Conservation (phyloP, 2,113 vertebrate species). For the Chionodraco myersi region DNA sequence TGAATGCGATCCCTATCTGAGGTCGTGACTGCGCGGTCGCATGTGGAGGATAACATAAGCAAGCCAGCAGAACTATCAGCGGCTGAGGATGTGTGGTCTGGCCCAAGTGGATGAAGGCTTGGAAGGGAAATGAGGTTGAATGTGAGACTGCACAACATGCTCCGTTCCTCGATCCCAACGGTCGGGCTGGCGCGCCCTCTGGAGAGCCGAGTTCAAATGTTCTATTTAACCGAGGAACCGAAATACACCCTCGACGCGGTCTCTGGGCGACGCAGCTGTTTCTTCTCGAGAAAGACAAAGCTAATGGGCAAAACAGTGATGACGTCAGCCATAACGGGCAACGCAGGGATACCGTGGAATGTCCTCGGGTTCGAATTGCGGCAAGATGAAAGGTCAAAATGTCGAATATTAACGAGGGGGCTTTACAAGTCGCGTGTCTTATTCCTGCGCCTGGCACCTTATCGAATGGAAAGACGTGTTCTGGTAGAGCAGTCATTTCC, state of each 20-base stretch:
- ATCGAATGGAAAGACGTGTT: slow-evolving; percentile 21
- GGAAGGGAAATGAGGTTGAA: slow-evolving; percentile 74
- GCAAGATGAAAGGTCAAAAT: slow-evolving; percentile 26
- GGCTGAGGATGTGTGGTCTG: slow-evolving; percentile 77
- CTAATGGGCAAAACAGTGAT: slow-evolving; percentile 53
- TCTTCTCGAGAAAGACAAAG: slow-evolving; percentile 64
- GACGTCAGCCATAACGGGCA: slow-evolving; percentile 51
- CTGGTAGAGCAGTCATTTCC: slow-evolving; percentile 38
- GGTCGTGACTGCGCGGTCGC: slow-evolving; percentile 67
- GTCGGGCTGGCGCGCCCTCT: slow-evolving; percentile 56
- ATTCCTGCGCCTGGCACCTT: slow-evolving; percentile 26
- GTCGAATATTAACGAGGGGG: slow-evolving; percentile 4
- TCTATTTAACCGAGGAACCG: slow-evolving; percentile 58
- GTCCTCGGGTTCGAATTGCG: slow-evolving; percentile 36
- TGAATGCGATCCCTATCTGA: slow-evolving; percentile 77
- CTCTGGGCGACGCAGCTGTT: slow-evolving; percentile 63
- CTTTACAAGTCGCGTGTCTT: slow-evolving; percentile 8
- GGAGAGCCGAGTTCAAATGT: slow-evolving; percentile 66
- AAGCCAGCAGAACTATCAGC: slow-evolving; percentile 69
- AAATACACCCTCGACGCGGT: slow-evolving; percentile 59
- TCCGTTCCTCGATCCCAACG: slow-evolving; percentile 34
- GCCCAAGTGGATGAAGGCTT: slow-evolving; percentile 79
- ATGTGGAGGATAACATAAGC: slow-evolving; percentile 58
- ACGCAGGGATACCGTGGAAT: neutral
- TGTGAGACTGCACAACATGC: slow-evolving; percentile 66